A percentile compares a stretch with the other conserved stretches of the same genome.
Conservation (phyloP, 1,140 invertebrate species). For the Homalodisca vitripennis region DNA sequence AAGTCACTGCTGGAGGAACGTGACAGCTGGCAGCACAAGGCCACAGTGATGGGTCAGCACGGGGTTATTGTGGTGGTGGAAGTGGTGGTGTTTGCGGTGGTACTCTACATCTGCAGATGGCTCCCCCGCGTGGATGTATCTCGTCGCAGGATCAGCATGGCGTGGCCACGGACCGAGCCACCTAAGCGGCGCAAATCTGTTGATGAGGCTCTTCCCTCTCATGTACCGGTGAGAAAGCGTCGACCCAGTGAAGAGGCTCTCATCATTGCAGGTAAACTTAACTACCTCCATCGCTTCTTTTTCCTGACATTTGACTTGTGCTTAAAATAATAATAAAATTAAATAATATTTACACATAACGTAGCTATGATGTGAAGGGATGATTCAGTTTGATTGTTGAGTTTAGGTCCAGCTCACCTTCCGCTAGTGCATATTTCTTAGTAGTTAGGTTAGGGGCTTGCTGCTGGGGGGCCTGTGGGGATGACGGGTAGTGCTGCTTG, state of each 20-base stretch:
- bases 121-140: conserved; percentile 40
- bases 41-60: conserved; percentile 50
- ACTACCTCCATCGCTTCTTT: background rate
- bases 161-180: conserved; percentile 15
- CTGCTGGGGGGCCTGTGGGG: too few relatives aligned
- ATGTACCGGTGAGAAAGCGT: conserved; percentile 51
- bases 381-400: too few relatives aligned
- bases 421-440: too few relatives aligned
- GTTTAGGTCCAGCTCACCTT: too few relatives aligned
- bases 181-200: conserved; percentile 22
- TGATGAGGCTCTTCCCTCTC: conserved; percentile 12
- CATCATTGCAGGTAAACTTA: conserved; percentile 57
- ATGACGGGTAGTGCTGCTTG: too few relatives aligned
- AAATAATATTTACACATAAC: too few relatives aligned
- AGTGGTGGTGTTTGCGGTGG: conserved; percentile 51
- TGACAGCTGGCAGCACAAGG: conserved; percentile 60
- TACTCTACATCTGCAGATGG: conserved; percentile 52
- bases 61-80: conserved; percentile 54
- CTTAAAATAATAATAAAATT: too few relatives aligned
- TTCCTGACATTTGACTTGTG: too few relatives aligned
- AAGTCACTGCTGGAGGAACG: conserved; percentile 61
- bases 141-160: conserved; percentile 28
- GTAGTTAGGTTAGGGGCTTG: too few relatives aligned
- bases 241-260: conserved; percentile 77
- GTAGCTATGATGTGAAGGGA: too few relatives aligned